Base-by-base conservation (phyloP, 1,140 invertebrate genomes). In the Pygmarrhopalites habei region DNA sequence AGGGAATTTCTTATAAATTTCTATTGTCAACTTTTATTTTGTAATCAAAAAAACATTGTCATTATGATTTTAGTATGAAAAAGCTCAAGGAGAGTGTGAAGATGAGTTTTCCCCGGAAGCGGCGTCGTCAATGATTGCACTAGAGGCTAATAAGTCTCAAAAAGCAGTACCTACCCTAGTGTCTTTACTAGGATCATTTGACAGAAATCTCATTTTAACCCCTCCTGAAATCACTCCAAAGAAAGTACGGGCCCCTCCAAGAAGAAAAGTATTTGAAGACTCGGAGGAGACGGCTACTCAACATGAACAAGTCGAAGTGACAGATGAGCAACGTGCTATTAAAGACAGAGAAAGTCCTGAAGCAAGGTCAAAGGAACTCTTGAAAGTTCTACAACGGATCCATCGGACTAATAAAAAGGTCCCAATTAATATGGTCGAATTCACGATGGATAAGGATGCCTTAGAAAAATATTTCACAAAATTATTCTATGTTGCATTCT, bases 151-250 rank as follows among this genome's bases (percentile, higher is more conserved):
- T 21, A 26, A 35, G 29, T 51, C 39, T n/a, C 29, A 12, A 15
- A 58, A 52, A 15, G 64, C 61, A 1, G 26, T 58, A 0, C 55
- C 52, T 7, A 39, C 35, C 23, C 7, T 66, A 1, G 35, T 58
- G 7, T 39, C 59, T 14, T 21, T 70, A 14, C 53, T 67, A 12
- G 68, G 65, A 21, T 32, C 62, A 1, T 70, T 67, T 52, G 68
- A 70, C 39, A 30, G 58, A 39, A 46, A 67, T 1, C n/a, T 43
- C 17, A 23, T 63, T 23, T 7, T 30, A 2, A 53, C 21, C 15
- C 60, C 56, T 17, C 23, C 47, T 7, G 23, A 58, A 41, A 43
- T 19, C 2, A 70, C 67, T 41, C 58, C 58, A 14, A 67, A 67
- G 46, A 70, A 70, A 39, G 46, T 19, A 15, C 35, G 65, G 4